Evolutionary conservation across 2,113 vertebrate species (phyloP).

Genomic region (Scytalopus superciliaris): DNA sequence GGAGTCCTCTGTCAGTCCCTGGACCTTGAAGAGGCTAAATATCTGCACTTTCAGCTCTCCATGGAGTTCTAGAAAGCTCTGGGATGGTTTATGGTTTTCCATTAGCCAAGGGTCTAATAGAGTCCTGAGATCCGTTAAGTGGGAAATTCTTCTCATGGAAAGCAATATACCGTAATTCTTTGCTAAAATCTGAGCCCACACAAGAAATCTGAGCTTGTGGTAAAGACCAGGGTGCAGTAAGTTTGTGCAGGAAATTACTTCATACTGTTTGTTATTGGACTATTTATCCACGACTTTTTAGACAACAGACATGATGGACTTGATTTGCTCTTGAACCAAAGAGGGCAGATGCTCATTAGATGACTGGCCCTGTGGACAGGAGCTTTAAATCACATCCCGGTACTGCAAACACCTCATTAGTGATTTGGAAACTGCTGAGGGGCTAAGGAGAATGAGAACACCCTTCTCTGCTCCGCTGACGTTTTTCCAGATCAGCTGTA

Average conservation of each 20-base stretch:
- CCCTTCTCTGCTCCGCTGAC: neutral
- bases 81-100: conserved; percentile 75
- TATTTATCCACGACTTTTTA: conserved; percentile 54
- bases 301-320: neutral
- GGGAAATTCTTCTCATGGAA: conserved; percentile 73
- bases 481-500: conserved; percentile 25
- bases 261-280: conserved; percentile 62
- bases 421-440: conserved; percentile 29
- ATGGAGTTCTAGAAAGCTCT: conserved; percentile 70
- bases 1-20: conserved; percentile 67
- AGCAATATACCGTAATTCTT: conserved; percentile 74
- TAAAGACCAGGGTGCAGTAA: conserved; percentile 65
- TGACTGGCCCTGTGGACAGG: neutral
- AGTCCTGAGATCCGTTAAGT: conserved; percentile 75
- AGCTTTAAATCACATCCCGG: neutral
- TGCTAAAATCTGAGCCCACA: conserved; percentile 65
- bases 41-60: conserved; percentile 69
- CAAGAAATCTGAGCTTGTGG: conserved; percentile 74
- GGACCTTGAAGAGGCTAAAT: conserved; percentile 68
- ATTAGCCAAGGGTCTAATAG: conserved; percentile 75
- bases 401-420: neutral
- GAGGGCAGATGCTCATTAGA: neutral
- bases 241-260: conserved; percentile 74
- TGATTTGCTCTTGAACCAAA: neutral
- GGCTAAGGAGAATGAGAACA: conserved; percentile 6